Evolutionary conservation across 2,113 vertebrate species (phyloP).

Genomic region (Pandion haliaetus): DNA sequence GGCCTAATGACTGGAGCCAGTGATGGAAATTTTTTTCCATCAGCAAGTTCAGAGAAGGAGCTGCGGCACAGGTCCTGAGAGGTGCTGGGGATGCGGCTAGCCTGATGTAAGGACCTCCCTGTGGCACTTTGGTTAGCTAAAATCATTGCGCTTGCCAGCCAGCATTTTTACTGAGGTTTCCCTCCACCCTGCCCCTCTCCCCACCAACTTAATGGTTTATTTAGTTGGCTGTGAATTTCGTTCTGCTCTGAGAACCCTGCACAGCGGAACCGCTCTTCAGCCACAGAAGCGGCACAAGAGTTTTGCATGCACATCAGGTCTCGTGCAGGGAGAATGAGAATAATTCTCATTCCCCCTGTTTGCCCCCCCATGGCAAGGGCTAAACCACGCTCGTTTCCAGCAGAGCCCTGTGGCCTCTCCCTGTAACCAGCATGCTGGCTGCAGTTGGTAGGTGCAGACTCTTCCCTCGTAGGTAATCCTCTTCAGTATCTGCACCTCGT

Average conservation of each 20-base stretch:
- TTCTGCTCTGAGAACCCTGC: background rate
- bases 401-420: background rate
- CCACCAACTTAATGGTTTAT: background rate
- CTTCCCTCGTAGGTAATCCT: background rate
- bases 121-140: background rate
- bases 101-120: background rate
- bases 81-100: background rate
- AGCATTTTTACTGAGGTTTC: background rate
- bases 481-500: background rate
- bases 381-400: background rate
- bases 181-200: background rate
- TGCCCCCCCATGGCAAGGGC: background rate
- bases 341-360: too few species aligned
- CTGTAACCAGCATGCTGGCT: rapidly evolving
- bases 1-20: background rate
- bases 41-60: background rate
- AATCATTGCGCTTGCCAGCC: background rate
- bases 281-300: background rate
- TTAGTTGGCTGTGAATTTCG: background rate
- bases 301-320: rapidly evolving
- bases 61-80: background rate
- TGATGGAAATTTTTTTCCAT: background rate
- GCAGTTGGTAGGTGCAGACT: rapidly evolving
- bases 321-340: rapidly evolving
- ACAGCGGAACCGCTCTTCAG: rapidly evolving